Conservation (phyloP, 2,797 vertebrate species). For the Argya squamiceps region DNA sequence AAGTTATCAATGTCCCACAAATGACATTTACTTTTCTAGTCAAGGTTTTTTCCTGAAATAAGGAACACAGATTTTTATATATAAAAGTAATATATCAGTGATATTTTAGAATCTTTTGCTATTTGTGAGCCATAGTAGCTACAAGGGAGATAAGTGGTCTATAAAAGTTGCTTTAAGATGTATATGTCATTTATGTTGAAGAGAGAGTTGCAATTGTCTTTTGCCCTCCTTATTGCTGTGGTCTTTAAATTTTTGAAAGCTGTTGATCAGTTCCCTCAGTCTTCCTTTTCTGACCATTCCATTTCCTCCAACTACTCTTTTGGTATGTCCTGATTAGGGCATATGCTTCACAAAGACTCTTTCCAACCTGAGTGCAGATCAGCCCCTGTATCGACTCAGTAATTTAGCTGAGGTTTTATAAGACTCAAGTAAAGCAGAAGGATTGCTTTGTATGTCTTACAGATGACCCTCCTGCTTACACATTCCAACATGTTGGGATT, state of each 20-base stretch:
- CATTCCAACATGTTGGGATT: not conserved
- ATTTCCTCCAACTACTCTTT: not conserved
- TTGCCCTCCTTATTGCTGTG: not conserved
- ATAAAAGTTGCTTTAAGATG: not conserved
- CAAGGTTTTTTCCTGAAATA: not conserved
- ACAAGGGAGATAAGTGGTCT: not conserved
- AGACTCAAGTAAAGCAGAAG: not conserved
- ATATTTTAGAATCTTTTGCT: not conserved
- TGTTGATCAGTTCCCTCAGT: not conserved
- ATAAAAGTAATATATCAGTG: not conserved
- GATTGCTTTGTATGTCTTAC: not conserved
- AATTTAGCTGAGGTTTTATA: not conserved
- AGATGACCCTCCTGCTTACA: not conserved
- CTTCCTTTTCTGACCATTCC: not conserved
- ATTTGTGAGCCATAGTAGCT: not conserved
- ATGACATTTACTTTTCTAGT: not conserved
- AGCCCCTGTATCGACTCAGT: not conserved
- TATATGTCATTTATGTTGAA: not conserved
- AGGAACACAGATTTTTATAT: not conserved
- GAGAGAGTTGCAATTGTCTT: not conserved
- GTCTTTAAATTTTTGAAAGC: not conserved
- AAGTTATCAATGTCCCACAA: not conserved
- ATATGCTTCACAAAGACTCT: not conserved
- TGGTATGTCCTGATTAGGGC: not conserved
- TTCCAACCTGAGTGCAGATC: not conserved